Evolutionary conservation across 2,888 invertebrate genomes (phyloP).

Genomic region (Hypselothyrea guttata): DNA sequence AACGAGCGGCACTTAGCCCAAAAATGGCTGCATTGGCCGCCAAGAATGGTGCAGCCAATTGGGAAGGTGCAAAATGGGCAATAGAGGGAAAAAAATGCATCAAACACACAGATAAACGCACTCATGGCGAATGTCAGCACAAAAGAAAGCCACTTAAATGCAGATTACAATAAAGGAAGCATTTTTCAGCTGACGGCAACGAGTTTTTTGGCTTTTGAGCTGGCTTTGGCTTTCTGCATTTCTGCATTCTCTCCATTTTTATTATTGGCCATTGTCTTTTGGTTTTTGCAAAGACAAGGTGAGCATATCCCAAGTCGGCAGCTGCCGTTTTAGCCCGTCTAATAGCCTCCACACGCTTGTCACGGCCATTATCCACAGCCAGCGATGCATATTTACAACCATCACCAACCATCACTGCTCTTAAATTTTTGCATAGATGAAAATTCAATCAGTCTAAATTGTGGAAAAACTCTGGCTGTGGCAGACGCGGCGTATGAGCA

Average conservation of each 20-base stretch:
- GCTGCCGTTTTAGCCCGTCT: too few species aligned
- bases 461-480: too few species aligned
- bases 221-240: conserved; percentile 13
- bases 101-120: conserved; percentile 11
- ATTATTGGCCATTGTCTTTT: conserved; percentile 53
- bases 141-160: conserved; percentile 75
- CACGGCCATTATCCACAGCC: conserved; percentile 43
- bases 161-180: conserved; percentile 71
- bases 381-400: not conserved
- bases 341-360: conserved; percentile 59
- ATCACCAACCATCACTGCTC: too few species aligned
- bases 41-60: conserved; percentile 61
- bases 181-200: conserved; percentile 62
- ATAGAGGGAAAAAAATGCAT: not conserved
- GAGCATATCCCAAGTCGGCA: conserved; percentile 47
- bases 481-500: too few species aligned
- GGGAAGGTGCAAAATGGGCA: conserved; percentile 56
- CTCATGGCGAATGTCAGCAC: conserved; percentile 37
- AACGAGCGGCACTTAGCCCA: conserved; percentile 68
- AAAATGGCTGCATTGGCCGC: conserved; percentile 67
- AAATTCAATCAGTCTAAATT: not conserved
- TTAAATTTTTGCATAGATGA: not conserved
- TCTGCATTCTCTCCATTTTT: conserved; percentile 9
- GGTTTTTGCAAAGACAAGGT: conserved; percentile 29
- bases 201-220: conserved; percentile 47